A percentile compares a stretch with the other conserved stretches of the same genome.
Conservation (phyloP, 2,888 invertebrate genomes). For the Pandemis cinnamomeana region DNA sequence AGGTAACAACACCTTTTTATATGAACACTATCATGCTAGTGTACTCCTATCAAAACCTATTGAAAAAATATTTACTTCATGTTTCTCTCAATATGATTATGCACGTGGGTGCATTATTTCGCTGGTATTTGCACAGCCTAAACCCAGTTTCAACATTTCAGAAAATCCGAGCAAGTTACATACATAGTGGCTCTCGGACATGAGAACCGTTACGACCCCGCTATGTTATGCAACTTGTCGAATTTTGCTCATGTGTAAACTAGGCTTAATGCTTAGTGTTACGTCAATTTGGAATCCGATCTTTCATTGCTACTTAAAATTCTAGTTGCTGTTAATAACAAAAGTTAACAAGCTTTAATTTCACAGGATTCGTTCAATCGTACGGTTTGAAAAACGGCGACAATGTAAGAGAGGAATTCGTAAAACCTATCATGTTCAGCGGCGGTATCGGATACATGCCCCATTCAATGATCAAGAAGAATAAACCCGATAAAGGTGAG, state of each 20-base stretch:
- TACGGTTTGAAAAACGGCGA: constrained; percentile 90
- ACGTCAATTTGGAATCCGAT: not conserved
- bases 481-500: constrained; percentile 88
- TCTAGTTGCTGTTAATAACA: not conserved
- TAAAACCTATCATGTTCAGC: constrained; percentile 99
- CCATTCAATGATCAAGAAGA: constrained; percentile 91
- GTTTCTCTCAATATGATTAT: no score
- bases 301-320: not conserved
- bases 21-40: not conserved
- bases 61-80: no score
- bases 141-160: no score
- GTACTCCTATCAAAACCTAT: no score
- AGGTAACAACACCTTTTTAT: constrained; percentile 54
- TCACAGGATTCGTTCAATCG: constrained; percentile 93
- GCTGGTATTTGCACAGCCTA: no score
- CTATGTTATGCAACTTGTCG: no score
- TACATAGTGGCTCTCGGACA: no score
- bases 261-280: no score
- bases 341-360: constrained; percentile 10
- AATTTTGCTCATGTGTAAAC: no score
- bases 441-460: constrained; percentile 97
- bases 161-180: no score
- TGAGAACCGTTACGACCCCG: no score
- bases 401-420: constrained; percentile 93
- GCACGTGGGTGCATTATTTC: no score